Base-by-base conservation (phyloP, 2,888 invertebrate species). In the Harpagoxenus sublaevis region DNA sequence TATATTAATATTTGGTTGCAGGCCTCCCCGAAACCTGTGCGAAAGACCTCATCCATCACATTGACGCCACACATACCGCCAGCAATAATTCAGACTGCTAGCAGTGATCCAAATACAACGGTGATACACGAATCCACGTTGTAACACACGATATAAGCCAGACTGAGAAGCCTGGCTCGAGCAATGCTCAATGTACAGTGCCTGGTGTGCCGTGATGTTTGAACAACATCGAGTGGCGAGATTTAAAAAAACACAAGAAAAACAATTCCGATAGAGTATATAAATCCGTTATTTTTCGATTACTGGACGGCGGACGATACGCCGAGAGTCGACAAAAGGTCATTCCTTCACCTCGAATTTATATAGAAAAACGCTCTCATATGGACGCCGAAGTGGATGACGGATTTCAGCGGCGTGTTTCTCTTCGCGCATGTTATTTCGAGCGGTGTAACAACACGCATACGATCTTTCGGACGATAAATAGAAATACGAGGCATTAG, bases 101-200 rank as follows among this genome's bases (percentile, higher is more conserved):
- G 87, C 62, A 92, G 91, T 71, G 93, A 93, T 89, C 89, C 94
- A 31, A 94, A 94, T 70, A 90, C 93, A 57, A 88, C 93, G 68
- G 91, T 94, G 73, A 94, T 95, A 84, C 95, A 95, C 88, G 95
- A 95, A 87, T 95, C 95, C 18, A 95, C 95, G 60, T 94, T 95
- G 94, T 95, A 95, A 95, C 94, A 92, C 88, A 94, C 93, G 83
- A 94, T 94, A 82, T 94, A 94, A 94, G 93, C 88, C 92, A 89
- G 89, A 85, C 70, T 23, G 18, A 48, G 18, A 51, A 2, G 75
- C 88, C 87, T 88, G 91, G 90, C 91, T 87, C 63, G 89, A 92
- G 91, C 89, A 77, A 90, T 86, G 91, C 92, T 92, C 92, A 92
- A 92, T 85, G 89, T 88, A 90, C 84, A 92, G 92, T 92, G 92